Conservation (phyloP, 2,888 invertebrate species). For the Caenorhabditis auriculariae region DNA sequence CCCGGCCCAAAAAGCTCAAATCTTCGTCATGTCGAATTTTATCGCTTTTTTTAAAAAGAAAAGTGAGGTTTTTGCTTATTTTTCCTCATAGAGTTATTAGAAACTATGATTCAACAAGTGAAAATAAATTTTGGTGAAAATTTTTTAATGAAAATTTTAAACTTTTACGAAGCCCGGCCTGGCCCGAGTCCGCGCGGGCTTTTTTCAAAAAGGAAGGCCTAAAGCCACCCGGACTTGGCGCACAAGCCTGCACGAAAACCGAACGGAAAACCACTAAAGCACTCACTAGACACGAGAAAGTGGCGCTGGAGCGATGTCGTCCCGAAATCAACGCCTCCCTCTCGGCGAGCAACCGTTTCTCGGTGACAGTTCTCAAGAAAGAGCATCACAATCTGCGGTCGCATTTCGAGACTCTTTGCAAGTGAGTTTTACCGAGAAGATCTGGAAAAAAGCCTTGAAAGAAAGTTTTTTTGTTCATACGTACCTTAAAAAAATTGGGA, state of each 20-base stretch:
- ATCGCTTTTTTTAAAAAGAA: background rate
- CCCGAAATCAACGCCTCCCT: conserved; percentile 41
- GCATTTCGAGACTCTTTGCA: conserved; percentile 46
- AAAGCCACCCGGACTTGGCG: too few species aligned
- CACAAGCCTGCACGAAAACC: too few species aligned
- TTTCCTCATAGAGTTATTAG: too few species aligned
- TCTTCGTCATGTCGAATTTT: background rate
- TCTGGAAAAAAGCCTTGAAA: too few species aligned
- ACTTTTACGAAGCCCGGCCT: background rate
- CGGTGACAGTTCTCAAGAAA: conserved; percentile 40
- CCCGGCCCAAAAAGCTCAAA: too few species aligned
- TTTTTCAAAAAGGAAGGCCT: too few species aligned
- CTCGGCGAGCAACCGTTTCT: conserved; percentile 40
- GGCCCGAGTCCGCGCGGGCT: too few species aligned
- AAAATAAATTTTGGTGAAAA: background rate
- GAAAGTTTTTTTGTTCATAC: too few species aligned
- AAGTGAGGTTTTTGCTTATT: too few species aligned
- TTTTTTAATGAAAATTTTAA: background rate
- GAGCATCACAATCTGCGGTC: conserved; percentile 42
- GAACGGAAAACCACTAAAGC: too few species aligned
- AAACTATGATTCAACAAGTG: too few species aligned
- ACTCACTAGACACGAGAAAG: conserved; percentile 41
- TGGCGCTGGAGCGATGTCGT: conserved; percentile 37
- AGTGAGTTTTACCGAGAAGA: conserved; percentile 11
- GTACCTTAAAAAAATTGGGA: too few species aligned